These are phyloP conservation scores for Lophius americanus DNA, from an alignment of 2,797 vertebrate genomes.

Conservation along the genomic window DNA sequence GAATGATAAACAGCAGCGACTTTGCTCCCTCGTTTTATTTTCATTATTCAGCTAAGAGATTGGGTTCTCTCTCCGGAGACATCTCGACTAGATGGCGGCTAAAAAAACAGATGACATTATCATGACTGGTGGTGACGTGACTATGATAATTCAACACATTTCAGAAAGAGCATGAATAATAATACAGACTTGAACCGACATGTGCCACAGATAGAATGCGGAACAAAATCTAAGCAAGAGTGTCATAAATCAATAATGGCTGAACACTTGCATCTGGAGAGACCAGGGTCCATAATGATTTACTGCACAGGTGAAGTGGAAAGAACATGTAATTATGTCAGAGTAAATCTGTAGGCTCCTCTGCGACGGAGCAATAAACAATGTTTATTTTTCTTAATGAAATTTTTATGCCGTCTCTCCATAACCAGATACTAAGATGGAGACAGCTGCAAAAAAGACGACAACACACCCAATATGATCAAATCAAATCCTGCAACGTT, in stretches of 20 bases:
- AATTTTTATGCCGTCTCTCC: too few species aligned
- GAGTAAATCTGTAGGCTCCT: not conserved
- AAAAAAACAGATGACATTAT: slow-evolving; percentile 1
- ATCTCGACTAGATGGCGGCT: not conserved
- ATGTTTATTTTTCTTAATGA: too few species aligned
- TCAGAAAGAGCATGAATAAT: not conserved
- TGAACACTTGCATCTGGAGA: not conserved
- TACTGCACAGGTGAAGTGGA: too few species aligned
- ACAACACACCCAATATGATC: too few species aligned
- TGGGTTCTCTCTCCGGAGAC: slow-evolving; percentile 8
- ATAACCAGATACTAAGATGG: too few species aligned
- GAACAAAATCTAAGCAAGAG: not conserved
- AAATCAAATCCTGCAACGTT: too few species aligned
- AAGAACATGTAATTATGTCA: too few species aligned
- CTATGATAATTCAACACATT: too few species aligned
- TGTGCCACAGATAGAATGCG: not conserved
- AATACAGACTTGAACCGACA: not conserved
- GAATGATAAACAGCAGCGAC: slow-evolving; percentile 29
- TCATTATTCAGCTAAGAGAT: slow-evolving; percentile 9
- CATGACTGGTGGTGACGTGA: not conserved
- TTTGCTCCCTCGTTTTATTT: not conserved
- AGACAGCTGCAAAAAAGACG: too few species aligned
- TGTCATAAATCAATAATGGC: too few species aligned
- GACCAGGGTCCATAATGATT: too few species aligned
- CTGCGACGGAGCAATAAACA: not conserved